Conservation (phyloP, 2,797 vertebrate species). For the Champsocephalus esox region DNA sequence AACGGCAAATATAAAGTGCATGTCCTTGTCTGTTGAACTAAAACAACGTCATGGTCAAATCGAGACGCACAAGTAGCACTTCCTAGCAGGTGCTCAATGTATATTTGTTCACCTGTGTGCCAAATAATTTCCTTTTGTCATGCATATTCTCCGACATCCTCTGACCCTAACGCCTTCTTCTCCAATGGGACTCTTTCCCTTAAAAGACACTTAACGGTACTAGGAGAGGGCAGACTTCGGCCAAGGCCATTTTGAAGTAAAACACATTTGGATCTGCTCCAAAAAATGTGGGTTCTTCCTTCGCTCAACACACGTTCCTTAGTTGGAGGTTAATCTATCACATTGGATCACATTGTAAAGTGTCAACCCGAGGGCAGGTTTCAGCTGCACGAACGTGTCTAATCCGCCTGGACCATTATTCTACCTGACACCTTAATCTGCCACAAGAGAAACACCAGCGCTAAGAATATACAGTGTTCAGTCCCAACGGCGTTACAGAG, state of each 20-base stretch:
- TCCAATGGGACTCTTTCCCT: not conserved
- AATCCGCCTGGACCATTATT: conserved; percentile 73
- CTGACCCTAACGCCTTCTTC: not conserved
- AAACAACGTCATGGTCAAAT: not conserved
- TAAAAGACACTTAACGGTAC: not conserved
- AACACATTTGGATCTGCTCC: too few relatives aligned
- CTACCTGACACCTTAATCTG: conserved; percentile 78
- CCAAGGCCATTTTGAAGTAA: too few relatives aligned
- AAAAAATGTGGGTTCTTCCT: too few relatives aligned
- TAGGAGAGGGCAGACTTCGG: too few relatives aligned
- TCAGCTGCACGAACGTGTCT: conserved; percentile 39
- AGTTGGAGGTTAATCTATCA: not conserved
- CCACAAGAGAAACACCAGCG: conserved; percentile 68
- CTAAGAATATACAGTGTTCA: conserved; percentile 76
- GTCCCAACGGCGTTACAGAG: conserved; percentile 44
- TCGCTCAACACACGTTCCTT: too few relatives aligned
- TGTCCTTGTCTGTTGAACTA: conserved; percentile 3
- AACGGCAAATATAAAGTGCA: conserved; percentile 5
- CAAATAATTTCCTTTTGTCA: not conserved
- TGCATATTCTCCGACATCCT: not conserved
- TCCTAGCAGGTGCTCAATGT: not conserved
- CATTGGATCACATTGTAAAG: conserved; percentile 15
- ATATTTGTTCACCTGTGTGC: not conserved
- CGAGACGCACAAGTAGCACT: not conserved
- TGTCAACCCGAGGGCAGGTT: conserved; percentile 17